Base-by-base conservation (phyloP, 2,797 vertebrate species). In the Lithobates sylvaticus region DNA sequence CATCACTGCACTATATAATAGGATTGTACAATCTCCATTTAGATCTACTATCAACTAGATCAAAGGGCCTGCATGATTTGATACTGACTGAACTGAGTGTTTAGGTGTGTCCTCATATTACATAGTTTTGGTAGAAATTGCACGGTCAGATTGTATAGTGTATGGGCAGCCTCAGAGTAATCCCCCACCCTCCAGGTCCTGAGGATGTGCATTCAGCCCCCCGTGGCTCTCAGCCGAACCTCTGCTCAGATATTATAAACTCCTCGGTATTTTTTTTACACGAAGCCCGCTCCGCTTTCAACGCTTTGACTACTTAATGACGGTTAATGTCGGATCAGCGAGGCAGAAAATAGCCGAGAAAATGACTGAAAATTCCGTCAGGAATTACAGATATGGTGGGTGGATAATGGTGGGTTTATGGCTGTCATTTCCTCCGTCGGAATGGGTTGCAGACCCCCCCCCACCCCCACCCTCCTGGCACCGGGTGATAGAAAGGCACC, bases 371-470 rank as follows among this genome's bases (percentile, higher is more conserved):
- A 65, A 77, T 78, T 78, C 83, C 76, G 36, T 39, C 67, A 71
- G 64, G 64, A 65, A 18, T 70, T 42, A 39, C 54, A 65, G 76
- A 79, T 70, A 73, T 27, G 72, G 76, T 65, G 76, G 76, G 83
- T 73, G 83, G 76, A 73, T 78, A 73, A 78, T 77, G 34, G 58
- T 50, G 67, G 50, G 29, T 85, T 85, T 78, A 85, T 71, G 72
- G 68, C 76, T 64, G 47, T 79, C 67, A 85, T 85, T 79, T 79
- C 76, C 47, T 78, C 67, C 72, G 34, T 72, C n/a, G 83, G 83
- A 84, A 84, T 78, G 32, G 44, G 32, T 84, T 67, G 76, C 79
- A 42, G 44, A 68, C 68, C 16, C 16, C 50, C 50, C 47, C 47
- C 47, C 3, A 10, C 21, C 54, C 1, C 54, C n/a, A n/a, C 16